Evolutionary conservation across 2,113 vertebrate genomes (phyloP), one percentile per base, ranked within the genome.

Genomic region (Hemiscyllium ocellatum): DNA sequence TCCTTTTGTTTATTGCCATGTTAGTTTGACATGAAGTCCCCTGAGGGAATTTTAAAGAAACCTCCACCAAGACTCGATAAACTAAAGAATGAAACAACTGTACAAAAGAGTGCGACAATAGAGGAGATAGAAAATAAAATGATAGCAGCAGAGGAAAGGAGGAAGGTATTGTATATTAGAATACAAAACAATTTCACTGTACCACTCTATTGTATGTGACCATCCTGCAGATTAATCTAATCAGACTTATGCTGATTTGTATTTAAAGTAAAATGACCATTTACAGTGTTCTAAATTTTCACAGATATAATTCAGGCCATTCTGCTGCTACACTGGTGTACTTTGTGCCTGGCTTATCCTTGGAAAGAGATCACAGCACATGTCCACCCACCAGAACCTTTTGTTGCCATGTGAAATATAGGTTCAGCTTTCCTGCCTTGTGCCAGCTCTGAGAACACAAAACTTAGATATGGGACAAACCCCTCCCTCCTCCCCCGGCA

Each of bases 31-130:
- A 89, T 97, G 95, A 52, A 96, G 87, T 94, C n/a, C 1, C 85
- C 96, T 52, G 97, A 96, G 95, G 96, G 96, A 50, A 96, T 97
- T 1, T 91, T 70, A 17, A 97, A 96, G 96, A 98, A 97, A 52
- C 97, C 97, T 65, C 97, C 98, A 68, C 96, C 97, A 83, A 98
- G 97, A 95, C 97, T 99, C 76, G 97, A 98, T 97, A 98, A 98
- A 70, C 97, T 98, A 56, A 97, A 96, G 68, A 95, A 96, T 95
- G 97, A 95, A 95, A 98, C 56, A 80, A 89, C 96, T 80, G 96
- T 96, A 96, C 96, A 96, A 29, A 96, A 95, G 10, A 96, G 96
- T 95, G 97, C 97, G 96, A 97, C 96, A 94, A 96, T 72, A 95
- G 97, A 98, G 80, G 97, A 98, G 95, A 95, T 96, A 19, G 98